A percentile compares a stretch with the other conserved stretches of the same genome.
These are phyloP conservation scores for Aulostomus chinensis DNA, from an alignment of 2,797 vertebrate species.

Conservation along the genomic window DNA sequence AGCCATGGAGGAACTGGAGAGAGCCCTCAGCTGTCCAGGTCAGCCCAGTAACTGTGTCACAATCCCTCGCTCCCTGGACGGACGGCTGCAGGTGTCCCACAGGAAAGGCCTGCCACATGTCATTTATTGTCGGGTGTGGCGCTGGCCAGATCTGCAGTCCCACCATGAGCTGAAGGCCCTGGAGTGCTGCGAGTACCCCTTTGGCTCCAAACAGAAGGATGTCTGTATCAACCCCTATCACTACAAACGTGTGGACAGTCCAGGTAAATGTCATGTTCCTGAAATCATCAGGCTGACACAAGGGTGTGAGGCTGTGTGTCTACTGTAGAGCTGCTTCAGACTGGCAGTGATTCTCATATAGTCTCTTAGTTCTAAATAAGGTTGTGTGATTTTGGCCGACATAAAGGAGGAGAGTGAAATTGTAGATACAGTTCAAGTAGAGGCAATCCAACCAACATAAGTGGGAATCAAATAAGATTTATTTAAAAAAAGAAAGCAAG, in stretches of 20 bases:
- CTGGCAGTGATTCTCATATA: too few relatives aligned
- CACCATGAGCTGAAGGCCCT: conserved; percentile 97
- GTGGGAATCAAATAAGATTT: too few relatives aligned
- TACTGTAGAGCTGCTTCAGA: too few relatives aligned
- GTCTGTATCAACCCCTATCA: conserved; percentile 99
- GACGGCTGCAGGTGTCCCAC: conserved; percentile 95
- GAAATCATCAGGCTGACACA: not conserved
- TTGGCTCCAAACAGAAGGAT: conserved; percentile 97
- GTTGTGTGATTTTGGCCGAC: too few relatives aligned
- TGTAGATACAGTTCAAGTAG: too few relatives aligned
- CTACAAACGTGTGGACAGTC: conserved; percentile 97
- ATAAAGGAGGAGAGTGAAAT: too few relatives aligned
- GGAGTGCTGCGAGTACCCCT: conserved; percentile 97
- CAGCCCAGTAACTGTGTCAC: conserved; percentile 96
- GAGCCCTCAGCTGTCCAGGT: conserved; percentile 91
- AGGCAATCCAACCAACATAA: too few relatives aligned
- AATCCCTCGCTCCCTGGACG: conserved; percentile 94
- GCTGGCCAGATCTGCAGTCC: conserved; percentile 97
- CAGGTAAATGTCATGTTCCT: conserved; percentile 83
- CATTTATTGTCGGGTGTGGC: conserved; percentile 96
- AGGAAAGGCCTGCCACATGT: conserved; percentile 94
- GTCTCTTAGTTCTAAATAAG: too few relatives aligned
- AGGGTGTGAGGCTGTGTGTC: too few relatives aligned
- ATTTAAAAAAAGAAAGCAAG: too few relatives aligned
- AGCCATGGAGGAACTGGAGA: conserved; percentile 93